A percentile compares a stretch with the other conserved stretches of the same genome.
phyloP scores from a whole-genome alignment of 2,113 vertebrate genomes.

The Ammodytes dubius region DNA sequence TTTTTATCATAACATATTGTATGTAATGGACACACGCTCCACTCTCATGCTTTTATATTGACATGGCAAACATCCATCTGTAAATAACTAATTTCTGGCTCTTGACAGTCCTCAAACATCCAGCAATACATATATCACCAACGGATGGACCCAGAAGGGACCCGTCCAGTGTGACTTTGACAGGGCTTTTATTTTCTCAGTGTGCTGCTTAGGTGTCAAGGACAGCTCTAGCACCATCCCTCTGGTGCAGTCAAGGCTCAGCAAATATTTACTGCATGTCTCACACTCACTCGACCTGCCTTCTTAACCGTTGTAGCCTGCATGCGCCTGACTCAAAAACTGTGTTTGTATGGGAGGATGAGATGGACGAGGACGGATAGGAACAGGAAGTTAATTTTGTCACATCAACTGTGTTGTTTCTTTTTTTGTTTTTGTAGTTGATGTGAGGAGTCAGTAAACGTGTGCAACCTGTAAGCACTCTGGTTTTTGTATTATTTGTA shows the following conservation, averaged over 20 bases:
- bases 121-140: conserved; percentile 36
- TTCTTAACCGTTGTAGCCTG: conserved; percentile 48
- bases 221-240: conserved; percentile 62
- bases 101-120: conserved; percentile 53
- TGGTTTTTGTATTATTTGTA: background rate
- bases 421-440: background rate
- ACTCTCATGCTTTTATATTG: background rate
- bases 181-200: conserved; percentile 70
- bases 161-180: conserved; percentile 66
- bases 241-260: conserved; percentile 79
- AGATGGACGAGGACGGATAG: conserved; percentile 4
- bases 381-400: conserved; percentile 1
- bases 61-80: conserved; percentile 25
- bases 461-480: conserved; percentile 26
- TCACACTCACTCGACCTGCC: conserved; percentile 56
- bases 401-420: background rate
- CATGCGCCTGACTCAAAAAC: conserved; percentile 33
- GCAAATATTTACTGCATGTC: conserved; percentile 83
- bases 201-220: conserved; percentile 70
- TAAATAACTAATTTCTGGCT: conserved; percentile 23
- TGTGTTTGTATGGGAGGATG: conserved; percentile 31
- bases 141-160: conserved; percentile 45
- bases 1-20: background rate
- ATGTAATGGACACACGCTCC: conserved; percentile 8
- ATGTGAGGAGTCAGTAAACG: background rate